Conservation (phyloP, 2,113 vertebrate species). For the Sebastes schlegelii region DNA sequence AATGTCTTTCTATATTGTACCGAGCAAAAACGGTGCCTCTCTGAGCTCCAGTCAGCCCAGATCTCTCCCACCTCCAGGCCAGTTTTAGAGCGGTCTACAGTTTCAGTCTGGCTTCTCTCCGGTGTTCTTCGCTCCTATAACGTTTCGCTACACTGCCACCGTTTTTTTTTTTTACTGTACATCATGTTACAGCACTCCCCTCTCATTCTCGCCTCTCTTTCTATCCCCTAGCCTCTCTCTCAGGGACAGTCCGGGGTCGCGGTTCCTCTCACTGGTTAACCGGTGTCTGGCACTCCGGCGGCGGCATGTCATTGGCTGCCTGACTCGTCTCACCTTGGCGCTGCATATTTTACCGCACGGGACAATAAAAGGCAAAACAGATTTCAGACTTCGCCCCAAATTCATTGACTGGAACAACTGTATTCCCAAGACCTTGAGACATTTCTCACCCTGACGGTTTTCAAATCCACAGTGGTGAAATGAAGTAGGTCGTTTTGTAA, state of each 20-base stretch:
- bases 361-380: constrained; percentile 85
- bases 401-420: constrained; percentile 86
- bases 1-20: background rate
- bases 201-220: constrained; percentile 39
- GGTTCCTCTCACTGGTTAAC: constrained; percentile 76
- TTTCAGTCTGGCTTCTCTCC: constrained; percentile 62
- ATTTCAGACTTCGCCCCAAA: constrained; percentile 83
- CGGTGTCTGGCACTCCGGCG: constrained; percentile 74
- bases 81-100: constrained; percentile 47
- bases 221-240: constrained; percentile 47
- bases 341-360: constrained; percentile 81
- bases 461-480: constrained; percentile 81
- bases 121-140: constrained; percentile 56
- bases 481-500: constrained; percentile 83
- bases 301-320: constrained; percentile 79
- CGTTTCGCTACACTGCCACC: constrained; percentile 43
- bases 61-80: constrained; percentile 4
- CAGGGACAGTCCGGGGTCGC: constrained; percentile 62
- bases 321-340: constrained; percentile 83
- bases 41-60: constrained; percentile 17
- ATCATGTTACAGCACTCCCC: constrained; percentile 41
- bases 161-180: constrained; percentile 57
- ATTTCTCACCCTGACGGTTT: constrained; percentile 83
- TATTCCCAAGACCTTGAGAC: constrained; percentile 86
- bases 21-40: constrained; percentile 21